phyloP scores from a whole-genome alignment of 53 echinoderm and acorn worm genomes.

The Antedon mediterranea region DNA sequence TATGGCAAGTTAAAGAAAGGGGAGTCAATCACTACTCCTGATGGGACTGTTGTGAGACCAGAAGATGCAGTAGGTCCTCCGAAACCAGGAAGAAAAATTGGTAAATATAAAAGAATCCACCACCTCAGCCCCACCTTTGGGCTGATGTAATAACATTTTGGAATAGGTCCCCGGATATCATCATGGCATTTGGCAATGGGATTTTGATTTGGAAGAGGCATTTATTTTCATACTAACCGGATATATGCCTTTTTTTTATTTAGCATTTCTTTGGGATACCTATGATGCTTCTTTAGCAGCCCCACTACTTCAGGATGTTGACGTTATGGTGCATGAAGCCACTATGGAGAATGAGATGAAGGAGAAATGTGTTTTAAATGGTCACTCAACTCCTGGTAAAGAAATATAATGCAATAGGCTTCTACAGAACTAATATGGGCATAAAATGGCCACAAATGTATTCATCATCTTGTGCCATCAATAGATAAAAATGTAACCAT shows the following conservation, averaged over 20 bases:
- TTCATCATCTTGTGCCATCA: too few species aligned
- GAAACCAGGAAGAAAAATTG: constrained; percentile 60
- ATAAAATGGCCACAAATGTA: too few species aligned
- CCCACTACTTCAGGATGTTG: constrained; percentile 40
- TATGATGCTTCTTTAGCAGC: constrained; percentile 37
- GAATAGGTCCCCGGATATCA: too few species aligned
- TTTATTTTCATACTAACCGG: too few species aligned
- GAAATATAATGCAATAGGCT: neutral
- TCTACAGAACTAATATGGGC: too few species aligned
- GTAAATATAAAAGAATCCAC: too few species aligned
- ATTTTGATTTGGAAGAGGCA: too few species aligned
- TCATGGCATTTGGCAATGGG: too few species aligned
- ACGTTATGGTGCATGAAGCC: constrained; percentile 60
- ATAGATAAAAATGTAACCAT: too few species aligned
- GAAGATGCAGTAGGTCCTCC: constrained; percentile 44
- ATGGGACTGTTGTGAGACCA: constrained; percentile 35
- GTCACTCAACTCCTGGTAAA: constrained; percentile 69
- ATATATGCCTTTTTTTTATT: too few species aligned
- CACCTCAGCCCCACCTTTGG: too few species aligned
- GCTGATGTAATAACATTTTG: neutral
- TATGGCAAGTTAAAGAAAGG: constrained; percentile 52
- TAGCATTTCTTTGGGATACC: constrained; percentile 72
- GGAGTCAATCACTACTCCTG: constrained; percentile 20
- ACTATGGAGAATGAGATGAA: constrained; percentile 40
- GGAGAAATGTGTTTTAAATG: constrained; percentile 34